Base-by-base conservation (phyloP, 1,140 invertebrate genomes). In the Battus philenor region DNA sequence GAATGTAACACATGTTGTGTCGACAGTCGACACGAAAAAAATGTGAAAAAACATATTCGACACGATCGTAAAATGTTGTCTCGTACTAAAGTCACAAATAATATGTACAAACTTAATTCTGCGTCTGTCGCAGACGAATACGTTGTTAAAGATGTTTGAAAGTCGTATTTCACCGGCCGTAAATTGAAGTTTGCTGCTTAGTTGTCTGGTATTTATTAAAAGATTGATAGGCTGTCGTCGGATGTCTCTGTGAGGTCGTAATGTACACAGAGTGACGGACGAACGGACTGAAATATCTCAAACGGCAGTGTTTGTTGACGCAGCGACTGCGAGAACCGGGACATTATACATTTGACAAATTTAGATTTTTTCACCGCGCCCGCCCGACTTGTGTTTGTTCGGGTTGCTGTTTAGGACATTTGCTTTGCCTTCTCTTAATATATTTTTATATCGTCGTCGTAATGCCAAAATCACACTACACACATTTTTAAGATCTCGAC, bases 191-290 rank as follows among this genome's bases (percentile, higher is more conserved):
- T 41, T 41, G 36, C 24, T 17, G 12, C 4, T 8, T 16, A 11
- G 32, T 27, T 12, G 43, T 49, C 66, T 68, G 73, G 74, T 76
- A 81, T 84, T 80, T 81, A 78, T 79, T 73, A 68, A 62, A 76
- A 79, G 79, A 84, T 84, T 81, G 68, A 84, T 80, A 63, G 72
- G 45, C 62, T 69, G 74, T 80, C 73, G 68, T 81, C 75, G 66
- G 64, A 70, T 78, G 70, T 79, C 72, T 77, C 63, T 77, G 68
- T 59, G 61, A 60, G 54, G 64, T 71, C 61, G 73, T 79, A 70
- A 73, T 56, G 59, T 71, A 73, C 63, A 76, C 72, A 66, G 61
- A 66, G 45, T 59, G 66, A 68, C 61, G 49, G 59, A 71, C 64
- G 49, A 54, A 71, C 62, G 50, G 50, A 64, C 61, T 51, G 65